Base-by-base conservation (phyloP, 1,140 invertebrate species). In the Berghia stephanieae region DNA sequence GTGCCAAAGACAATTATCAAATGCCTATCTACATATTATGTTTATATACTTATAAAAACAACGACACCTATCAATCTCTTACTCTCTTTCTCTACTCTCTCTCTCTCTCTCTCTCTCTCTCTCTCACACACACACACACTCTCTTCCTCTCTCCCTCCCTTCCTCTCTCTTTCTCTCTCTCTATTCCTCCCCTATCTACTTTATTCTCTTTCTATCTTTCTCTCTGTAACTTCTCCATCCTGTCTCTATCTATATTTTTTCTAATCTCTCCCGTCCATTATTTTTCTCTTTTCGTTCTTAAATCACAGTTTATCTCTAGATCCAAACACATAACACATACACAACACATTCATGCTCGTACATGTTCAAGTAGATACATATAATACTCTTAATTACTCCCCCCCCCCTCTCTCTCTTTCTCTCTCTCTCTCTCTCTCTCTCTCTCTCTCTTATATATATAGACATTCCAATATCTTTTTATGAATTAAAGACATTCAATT, bases 11-110 rank as follows among this genome's bases (percentile, higher is more conserved):
- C 34, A 27, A 27, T 66, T 31, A 16, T 52, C 34, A 66, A 21
- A 27, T 60, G 49, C 21, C 42, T 16, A 70, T 94, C 95, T 0
- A 97, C 97, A 81, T 89, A 97, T 5, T 96, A 95, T 0, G 97
- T 96, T 4, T 96, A 97, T 90, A 90, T 97, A 78, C 96, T 95
- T 0, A 94, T 96, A 92, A 97, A 97, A 88, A 97, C 27, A 71
- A 67, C 66, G 57, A 31, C 40, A 44, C 75, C 16, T 42, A 52
- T 36, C 44, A 68, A 13, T 6, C 27, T 67, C 36, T 52, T 31
- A 46, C 36, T 42, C 46, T 52, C 21, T 75, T 60, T 24, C 40
- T 40, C n/a, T n/a, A n/a, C n/a, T n/a, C n/a, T n/a, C n/a, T n/a
- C n/a, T n/a, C n/a, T n/a, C n/a, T n/a, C n/a, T 57, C 52, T 36